Base-by-base conservation (phyloP, 1,140 invertebrate species). In the Zaprionus vittiger region DNA sequence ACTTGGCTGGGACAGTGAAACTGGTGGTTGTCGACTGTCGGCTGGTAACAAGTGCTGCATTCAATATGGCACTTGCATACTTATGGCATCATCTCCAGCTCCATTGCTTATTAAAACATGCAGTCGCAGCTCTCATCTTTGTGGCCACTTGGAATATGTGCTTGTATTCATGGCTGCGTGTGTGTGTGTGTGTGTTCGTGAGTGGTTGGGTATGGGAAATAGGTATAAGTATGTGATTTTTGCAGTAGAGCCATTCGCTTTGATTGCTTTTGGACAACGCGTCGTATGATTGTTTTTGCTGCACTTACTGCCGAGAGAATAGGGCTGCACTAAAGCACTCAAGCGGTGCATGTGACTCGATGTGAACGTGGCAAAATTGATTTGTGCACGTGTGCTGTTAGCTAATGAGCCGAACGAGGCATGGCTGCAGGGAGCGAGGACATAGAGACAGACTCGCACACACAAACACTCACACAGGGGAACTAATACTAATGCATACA, bases 311-410 rank as follows among this genome's bases (percentile, higher is more conserved):
- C 65, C 38, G 15, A 14, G 73, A 54, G 67, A 62, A 44, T 41
- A n/a, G 54, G 38, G 65, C 41, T 65, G 56, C 44, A 63, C 44
- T 71, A 14, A 57, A 67, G 38, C 55, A 59, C 71, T 67, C 71
- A 67, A 73, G 64, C 59, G 70, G 15, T 60, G 70, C 64, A 64
- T 62, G 63, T 37, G 54, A 59, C 57, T 59, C 52, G 44, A 54
- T 26, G 56, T 57, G 70, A 37, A 70, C 63, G 61, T 70, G 70
- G 56, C 71, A 80, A 89, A 89, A 87, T 87, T 87, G 84, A 87
- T 87, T 89, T 87, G 78, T 79, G 84, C 78, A 87, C 84, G 84
- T 87, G 84, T 76, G 69, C 81, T 61, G 85, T 76, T 83, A 89
- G 78, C 78, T 89, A 87, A 87, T 87, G 84, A 89, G 85, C 52